A percentile compares a stretch with the other conserved stretches of the same genome.
Evolutionary conservation across 2,888 invertebrate species (phyloP).

Genomic region (Hypomecis atomaria): DNA sequence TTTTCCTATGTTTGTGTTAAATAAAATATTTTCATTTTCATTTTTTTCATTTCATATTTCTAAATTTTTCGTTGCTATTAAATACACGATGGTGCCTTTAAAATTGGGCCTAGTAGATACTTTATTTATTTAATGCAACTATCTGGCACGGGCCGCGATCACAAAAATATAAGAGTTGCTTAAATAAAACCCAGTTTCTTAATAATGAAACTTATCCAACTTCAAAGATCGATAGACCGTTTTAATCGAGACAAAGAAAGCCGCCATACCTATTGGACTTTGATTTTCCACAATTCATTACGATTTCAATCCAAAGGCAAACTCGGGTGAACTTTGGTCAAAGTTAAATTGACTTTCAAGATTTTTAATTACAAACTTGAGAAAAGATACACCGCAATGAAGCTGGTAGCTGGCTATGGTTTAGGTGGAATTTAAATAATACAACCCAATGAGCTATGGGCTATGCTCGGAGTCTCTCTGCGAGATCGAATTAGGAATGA

Average conservation of each 20-base stretch:
- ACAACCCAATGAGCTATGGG: background rate
- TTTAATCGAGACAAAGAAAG: conserved; percentile 29
- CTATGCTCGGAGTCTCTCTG: too few species aligned
- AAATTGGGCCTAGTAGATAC: too few species aligned
- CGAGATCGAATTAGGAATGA: too few species aligned
- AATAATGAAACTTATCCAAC: background rate
- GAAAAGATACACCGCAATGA: conserved; percentile 60
- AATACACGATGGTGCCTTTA: too few species aligned
- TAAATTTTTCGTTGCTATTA: too few species aligned
- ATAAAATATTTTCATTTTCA: too few species aligned
- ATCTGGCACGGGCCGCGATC: too few species aligned
- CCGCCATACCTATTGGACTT: conserved; percentile 53
- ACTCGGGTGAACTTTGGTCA: conserved; percentile 50
- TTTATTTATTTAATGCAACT: too few species aligned
- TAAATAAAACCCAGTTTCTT: background rate
- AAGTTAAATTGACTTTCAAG: conserved; percentile 81
- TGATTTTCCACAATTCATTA: conserved; percentile 68
- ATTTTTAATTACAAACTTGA: conserved; percentile 79
- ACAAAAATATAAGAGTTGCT: too few species aligned
- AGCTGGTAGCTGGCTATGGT: conserved; percentile 29
- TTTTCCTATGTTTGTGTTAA: too few species aligned
- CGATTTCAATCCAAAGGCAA: conserved; percentile 58
- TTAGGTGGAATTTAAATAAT: conserved; percentile 3
- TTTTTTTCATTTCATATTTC: too few species aligned
- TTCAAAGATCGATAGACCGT: conserved; percentile 29